Conservation (phyloP, 1,140 invertebrate genomes). For the Aethina tumida region DNA sequence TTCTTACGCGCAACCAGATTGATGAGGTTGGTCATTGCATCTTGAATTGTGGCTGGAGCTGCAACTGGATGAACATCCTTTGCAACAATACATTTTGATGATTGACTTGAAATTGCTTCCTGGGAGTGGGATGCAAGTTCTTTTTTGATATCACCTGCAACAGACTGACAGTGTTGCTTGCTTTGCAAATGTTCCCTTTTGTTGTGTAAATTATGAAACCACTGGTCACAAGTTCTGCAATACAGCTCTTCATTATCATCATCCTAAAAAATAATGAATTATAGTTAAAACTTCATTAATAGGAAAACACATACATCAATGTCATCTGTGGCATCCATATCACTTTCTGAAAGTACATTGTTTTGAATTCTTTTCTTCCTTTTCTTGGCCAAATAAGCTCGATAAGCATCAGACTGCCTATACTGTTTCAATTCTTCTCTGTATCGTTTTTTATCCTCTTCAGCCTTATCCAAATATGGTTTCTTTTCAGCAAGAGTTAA, state of each 20-base stretch:
- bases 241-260: conserved; percentile 47
- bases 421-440: conserved; percentile 47
- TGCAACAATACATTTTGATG: too few species aligned
- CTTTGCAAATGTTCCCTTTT: conserved; percentile 49
- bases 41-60: too few species aligned
- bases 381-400: conserved; percentile 43
- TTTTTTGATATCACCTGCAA: conserved; percentile 32
- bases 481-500: conserved; percentile 43
- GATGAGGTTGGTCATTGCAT: conserved; percentile 32
- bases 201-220: conserved; percentile 47
- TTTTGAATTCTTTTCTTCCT: conserved; percentile 39
- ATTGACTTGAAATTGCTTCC: too few species aligned
- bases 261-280: conserved; percentile 30
- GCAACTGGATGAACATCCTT: too few species aligned
- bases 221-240: conserved; percentile 47
- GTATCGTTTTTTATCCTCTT: conserved; percentile 46
- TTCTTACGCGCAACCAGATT: conserved; percentile 30
- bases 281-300: neutral
- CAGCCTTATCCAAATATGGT: conserved; percentile 44
- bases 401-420: conserved; percentile 45
- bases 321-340: conserved; percentile 44
- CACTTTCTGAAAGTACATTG: conserved; percentile 42
- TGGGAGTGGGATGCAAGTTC: conserved; percentile 26
- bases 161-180: conserved; percentile 41
- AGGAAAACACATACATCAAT: conserved; percentile 39